These are phyloP conservation scores for Proales similis DNA, from an alignment of 1,140 invertebrate species.

Conservation along the genomic window DNA sequence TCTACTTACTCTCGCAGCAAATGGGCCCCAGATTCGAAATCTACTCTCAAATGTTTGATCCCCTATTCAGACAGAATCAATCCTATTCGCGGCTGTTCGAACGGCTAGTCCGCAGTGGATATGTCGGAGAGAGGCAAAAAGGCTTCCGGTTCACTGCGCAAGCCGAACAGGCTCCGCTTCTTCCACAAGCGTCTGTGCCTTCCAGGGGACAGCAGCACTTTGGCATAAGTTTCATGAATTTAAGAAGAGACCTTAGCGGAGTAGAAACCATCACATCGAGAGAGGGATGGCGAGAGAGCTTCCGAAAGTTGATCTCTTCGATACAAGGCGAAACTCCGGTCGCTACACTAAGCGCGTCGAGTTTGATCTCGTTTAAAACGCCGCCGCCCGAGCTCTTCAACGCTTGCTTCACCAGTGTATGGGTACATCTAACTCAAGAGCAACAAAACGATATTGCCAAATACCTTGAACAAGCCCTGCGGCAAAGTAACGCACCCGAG, in stretches of 20 bases:
- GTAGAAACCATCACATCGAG: constrained; percentile 15
- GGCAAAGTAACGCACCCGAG: constrained; percentile 81
- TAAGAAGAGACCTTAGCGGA: constrained; percentile 48
- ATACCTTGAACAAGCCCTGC: constrained; percentile 75
- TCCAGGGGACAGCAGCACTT: background rate
- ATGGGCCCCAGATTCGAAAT: constrained; percentile 21
- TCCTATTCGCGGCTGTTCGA: constrained; percentile 30
- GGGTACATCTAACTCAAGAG: constrained; percentile 79
- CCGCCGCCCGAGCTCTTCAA: constrained; percentile 78
- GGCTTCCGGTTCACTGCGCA: background rate
- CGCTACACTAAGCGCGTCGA: constrained; percentile 3
- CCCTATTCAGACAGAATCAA: constrained; percentile 34
- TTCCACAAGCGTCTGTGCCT: no score
- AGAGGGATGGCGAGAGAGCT: constrained; percentile 28
- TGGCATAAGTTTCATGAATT: constrained; percentile 47
- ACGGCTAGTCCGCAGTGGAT: constrained; percentile 21
- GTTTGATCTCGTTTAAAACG: constrained; percentile 40
- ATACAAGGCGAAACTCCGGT: constrained; percentile 23
- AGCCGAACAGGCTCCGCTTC: background rate
- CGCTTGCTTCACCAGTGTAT: constrained; percentile 95
- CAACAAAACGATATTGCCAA: constrained; percentile 77
- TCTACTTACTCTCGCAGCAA: constrained; percentile 21
- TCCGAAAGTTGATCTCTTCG: constrained; percentile 27
- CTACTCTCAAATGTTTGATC: constrained; percentile 30
- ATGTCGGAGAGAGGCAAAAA: constrained; percentile 24